Evolutionary conservation across 2,888 invertebrate genomes (phyloP), one percentile per base, ranked within the genome.

Genomic region (Pristionchus maxplancki): DNA sequence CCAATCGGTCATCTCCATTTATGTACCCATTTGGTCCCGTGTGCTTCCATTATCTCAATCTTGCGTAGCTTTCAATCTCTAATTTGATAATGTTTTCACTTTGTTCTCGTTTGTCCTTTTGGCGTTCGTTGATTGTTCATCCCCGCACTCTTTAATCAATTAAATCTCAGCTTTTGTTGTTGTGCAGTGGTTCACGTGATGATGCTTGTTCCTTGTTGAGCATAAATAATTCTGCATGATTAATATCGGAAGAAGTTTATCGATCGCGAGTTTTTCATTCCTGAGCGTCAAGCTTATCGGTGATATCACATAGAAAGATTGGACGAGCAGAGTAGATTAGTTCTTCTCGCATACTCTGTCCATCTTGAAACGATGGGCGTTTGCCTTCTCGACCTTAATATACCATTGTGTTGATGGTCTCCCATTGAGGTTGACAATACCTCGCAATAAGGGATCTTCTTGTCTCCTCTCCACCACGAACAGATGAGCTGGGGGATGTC

Each of bases 391-490:
- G 31, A 50, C 86, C 86, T 87, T 4, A 87, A 48, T 34, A 2
- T 20, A 64, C 4, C 5, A 50, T 17, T 48, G 50, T 34, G 28
- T 44, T 40, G 71, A 78, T 44, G 24, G 2, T 48, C 11, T 48
- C 20, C 15, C 20, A 58, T 83, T 83, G 44, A 83, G 83, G 50
- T 48, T 11, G 13, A 28, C 9, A 5, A 17, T 58, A 90, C 89
- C 88, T 90, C 89, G 89, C 92, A 92, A 89, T 89, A 91, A 78
- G 91, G 91, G 64, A 91, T 91, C 31, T 89, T 67, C 88, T 91
- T 90, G 71, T 91, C 91, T 48, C 92, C 92, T 31, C 74, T 89
- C 81, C 90, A 91, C 92, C 92, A 92, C 88, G 91, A 90, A 83
- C 92, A 92, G 48, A 92, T 89, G 58, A 92, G 88, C 48, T 89